These are phyloP conservation scores for Petrocephalus zakoni DNA, from an alignment of 2,113 vertebrate species.

Conservation along the genomic window DNA sequence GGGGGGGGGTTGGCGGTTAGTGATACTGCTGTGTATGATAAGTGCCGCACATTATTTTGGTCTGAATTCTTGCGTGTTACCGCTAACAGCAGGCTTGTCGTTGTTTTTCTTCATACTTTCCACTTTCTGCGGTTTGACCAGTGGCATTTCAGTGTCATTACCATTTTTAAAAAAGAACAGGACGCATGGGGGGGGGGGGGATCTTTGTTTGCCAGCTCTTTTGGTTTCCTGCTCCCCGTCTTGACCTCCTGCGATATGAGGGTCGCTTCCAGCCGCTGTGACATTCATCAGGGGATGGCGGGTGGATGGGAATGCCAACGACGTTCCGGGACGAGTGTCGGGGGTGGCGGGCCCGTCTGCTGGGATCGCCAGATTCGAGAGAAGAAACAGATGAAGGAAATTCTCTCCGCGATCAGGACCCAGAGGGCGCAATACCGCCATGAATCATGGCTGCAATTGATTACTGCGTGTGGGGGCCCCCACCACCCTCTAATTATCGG, in stretches of 20 bases:
- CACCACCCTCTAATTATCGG: slow-evolving; percentile 6
- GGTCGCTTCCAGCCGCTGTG: not conserved
- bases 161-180: slow-evolving; percentile 12
- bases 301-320: slow-evolving; percentile 5
- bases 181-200: not conserved
- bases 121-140: slow-evolving; percentile 1
- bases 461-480: not conserved
- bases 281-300: not conserved
- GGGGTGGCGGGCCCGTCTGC: not conserved
- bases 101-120: slow-evolving; percentile 14
- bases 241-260: not conserved
- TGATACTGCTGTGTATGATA: slow-evolving; percentile 13
- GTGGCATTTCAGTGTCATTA: slow-evolving; percentile 2
- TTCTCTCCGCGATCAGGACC: not conserved
- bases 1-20: slow-evolving; percentile 12
- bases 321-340: not conserved
- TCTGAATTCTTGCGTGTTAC: slow-evolving; percentile 13
- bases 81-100: slow-evolving; percentile 19
- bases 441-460: slow-evolving; percentile 23
- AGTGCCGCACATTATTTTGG: slow-evolving; percentile 3
- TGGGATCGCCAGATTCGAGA: not conserved
- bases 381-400: not conserved
- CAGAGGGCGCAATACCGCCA: not conserved
- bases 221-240: not conserved
- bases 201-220: not conserved